Conservation (phyloP, 2,888 invertebrate genomes). For the Pardosa pseudoannulata region DNA sequence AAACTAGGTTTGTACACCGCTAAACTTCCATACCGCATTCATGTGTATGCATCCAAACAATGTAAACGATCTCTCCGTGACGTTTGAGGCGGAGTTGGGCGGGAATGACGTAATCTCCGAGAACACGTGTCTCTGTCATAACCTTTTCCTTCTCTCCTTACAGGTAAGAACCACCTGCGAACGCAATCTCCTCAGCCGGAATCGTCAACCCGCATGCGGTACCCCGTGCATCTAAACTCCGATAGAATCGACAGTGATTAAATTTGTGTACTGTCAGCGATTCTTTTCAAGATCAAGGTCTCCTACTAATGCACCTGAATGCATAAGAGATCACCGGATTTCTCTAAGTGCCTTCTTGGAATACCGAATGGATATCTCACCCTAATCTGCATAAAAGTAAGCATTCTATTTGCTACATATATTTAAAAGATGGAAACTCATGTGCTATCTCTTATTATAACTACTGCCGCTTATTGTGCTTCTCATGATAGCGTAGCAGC, state of each 20-base stretch:
- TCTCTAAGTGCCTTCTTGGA: slow-evolving; percentile 5
- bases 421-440: too few relatives aligned
- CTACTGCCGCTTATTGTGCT: too few relatives aligned
- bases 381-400: background rate
- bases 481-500: too few relatives aligned
- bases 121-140: slow-evolving; percentile 59
- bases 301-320: background rate
- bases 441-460: too few relatives aligned
- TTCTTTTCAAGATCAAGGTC: background rate
- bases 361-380: background rate
- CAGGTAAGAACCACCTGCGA: slow-evolving; percentile 64
- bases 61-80: slow-evolving; percentile 2
- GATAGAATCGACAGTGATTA: background rate
- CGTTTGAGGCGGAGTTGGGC: background rate
- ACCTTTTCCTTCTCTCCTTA: slow-evolving; percentile 29
- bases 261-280: background rate
- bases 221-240: background rate
- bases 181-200: background rate
- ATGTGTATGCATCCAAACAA: background rate
- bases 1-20: too few relatives aligned
- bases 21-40: too few relatives aligned
- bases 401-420: too few relatives aligned
- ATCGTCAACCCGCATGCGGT: background rate
- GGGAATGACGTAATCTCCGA: slow-evolving; percentile 3
- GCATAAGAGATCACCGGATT: background rate